Percentiles rank a stretch among this genome's conserved stretches.
Evolutionary conservation across 2,888 invertebrate species (phyloP).

Genomic region (Yponomeuta malinellus): DNA sequence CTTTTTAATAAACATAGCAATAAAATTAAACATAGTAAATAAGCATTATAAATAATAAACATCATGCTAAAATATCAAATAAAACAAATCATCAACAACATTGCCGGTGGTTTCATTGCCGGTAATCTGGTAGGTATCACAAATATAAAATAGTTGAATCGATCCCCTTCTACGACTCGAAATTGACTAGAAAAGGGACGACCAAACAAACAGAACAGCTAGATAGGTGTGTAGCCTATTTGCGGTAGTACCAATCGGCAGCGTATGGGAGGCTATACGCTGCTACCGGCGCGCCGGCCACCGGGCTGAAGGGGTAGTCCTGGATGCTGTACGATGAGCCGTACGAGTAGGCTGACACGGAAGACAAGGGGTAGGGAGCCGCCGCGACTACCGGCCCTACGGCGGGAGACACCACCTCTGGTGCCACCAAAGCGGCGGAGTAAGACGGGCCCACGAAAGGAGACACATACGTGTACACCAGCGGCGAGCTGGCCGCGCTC

Average conservation of each 20-base stretch:
- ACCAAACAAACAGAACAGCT: background rate
- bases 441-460: background rate
- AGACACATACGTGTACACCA: background rate
- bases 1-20: too few species aligned
- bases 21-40: too few species aligned
- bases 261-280: slow-evolving; percentile 31
- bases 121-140: background rate
- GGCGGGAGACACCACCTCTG: slow-evolving; percentile 30
- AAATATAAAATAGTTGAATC: background rate
- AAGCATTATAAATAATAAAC: too few species aligned
- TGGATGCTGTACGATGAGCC: slow-evolving; percentile 32
- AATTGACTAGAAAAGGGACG: background rate
- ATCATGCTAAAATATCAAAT: too few species aligned
- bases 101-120: too few species aligned
- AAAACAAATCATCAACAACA: too few species aligned
- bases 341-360: slow-evolving; percentile 38
- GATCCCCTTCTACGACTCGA: background rate
- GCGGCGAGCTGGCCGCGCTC: background rate
- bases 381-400: slow-evolving; percentile 19
- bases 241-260: slow-evolving; percentile 22
- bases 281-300: slow-evolving; percentile 9
- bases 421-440: slow-evolving; percentile 28
- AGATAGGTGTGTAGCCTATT: slow-evolving; percentile 12
- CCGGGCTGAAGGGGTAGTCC: slow-evolving; percentile 20
- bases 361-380: slow-evolving; percentile 27